Percentiles rank a stretch among this genome's conserved stretches.
phyloP scores from a whole-genome alignment of 2,888 invertebrate genomes.

The Amphipyra tragopoginis region DNA sequence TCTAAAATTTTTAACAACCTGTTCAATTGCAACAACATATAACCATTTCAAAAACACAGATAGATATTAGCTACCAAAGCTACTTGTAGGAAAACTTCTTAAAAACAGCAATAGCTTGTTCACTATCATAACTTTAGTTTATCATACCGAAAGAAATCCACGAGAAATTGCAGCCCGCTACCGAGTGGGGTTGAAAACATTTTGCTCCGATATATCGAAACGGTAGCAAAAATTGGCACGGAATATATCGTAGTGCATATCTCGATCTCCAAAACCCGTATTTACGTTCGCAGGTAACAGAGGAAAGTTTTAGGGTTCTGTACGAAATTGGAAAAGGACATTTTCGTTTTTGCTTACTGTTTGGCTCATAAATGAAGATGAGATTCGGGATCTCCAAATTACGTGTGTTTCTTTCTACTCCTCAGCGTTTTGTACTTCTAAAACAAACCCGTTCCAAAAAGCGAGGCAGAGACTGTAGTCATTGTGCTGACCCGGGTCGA shows the following conservation, averaged over 20 bases:
- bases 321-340: slow-evolving; percentile 41
- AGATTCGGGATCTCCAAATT: slow-evolving; percentile 47
- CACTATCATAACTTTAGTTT: slow-evolving; percentile 54
- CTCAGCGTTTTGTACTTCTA: slow-evolving; percentile 15
- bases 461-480: neutral
- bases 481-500: too few relatives aligned
- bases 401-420: slow-evolving; percentile 8
- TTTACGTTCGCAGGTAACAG: slow-evolving; percentile 82
- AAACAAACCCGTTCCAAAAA: neutral
- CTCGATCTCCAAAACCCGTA: slow-evolving; percentile 80
- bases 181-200: slow-evolving; percentile 53
- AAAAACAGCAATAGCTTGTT: slow-evolving; percentile 46
- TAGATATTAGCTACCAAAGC: slow-evolving; percentile 4
- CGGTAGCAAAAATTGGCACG: slow-evolving; percentile 68
- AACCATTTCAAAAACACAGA: neutral
- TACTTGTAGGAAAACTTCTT: slow-evolving; percentile 24
- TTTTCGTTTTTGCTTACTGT: slow-evolving; percentile 49
- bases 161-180: slow-evolving; percentile 52
- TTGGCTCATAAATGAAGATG: slow-evolving; percentile 44
- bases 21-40: neutral
- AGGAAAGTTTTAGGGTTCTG: slow-evolving; percentile 71
- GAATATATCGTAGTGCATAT: slow-evolving; percentile 75
- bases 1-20: neutral
- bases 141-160: slow-evolving; percentile 47
- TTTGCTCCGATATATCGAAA: slow-evolving; percentile 57